These are phyloP conservation scores for Bambusicola thoracicus DNA, from an alignment of 2,113 vertebrate species.

Conservation along the genomic window DNA sequence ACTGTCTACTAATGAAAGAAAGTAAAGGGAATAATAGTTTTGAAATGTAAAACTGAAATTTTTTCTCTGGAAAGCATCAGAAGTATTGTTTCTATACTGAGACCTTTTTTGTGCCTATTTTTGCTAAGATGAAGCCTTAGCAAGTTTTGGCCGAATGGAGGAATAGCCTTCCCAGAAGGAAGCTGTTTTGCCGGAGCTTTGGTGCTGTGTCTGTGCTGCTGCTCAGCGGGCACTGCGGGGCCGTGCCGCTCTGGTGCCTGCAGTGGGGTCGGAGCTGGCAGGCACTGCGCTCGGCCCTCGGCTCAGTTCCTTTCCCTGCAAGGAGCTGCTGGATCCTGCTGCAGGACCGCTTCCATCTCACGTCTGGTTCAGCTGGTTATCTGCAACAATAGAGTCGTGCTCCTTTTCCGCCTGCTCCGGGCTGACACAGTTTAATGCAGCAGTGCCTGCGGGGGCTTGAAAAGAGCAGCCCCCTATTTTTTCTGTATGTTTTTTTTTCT, in stretches of 20 bases:
- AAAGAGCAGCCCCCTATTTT: slow-evolving; percentile 39
- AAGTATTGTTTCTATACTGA: background rate
- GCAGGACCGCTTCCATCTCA: background rate
- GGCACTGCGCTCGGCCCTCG: no score
- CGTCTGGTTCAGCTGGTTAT: background rate
- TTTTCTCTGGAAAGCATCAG: background rate
- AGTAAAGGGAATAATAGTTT: background rate
- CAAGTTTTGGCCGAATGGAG: background rate
- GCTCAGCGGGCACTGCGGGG: no score
- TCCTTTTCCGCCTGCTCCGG: background rate
- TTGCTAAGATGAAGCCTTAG: background rate
- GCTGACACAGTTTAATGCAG: slow-evolving; percentile 43
- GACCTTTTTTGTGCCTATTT: background rate
- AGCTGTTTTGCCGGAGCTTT: background rate
- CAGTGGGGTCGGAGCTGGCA: background rate
- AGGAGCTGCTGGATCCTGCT: background rate
- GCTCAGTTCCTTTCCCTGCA: background rate
- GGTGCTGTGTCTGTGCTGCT: no score
- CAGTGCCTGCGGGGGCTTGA: slow-evolving; percentile 59
- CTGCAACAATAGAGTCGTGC: background rate
- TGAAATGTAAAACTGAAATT: background rate
- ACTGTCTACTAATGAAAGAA: background rate
- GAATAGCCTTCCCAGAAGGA: background rate
- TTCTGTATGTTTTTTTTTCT: background rate
- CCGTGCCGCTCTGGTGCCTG: no score